These are phyloP conservation scores for Diuraphis noxia DNA, from an alignment of 1,140 invertebrate species.

Conservation along the genomic window DNA sequence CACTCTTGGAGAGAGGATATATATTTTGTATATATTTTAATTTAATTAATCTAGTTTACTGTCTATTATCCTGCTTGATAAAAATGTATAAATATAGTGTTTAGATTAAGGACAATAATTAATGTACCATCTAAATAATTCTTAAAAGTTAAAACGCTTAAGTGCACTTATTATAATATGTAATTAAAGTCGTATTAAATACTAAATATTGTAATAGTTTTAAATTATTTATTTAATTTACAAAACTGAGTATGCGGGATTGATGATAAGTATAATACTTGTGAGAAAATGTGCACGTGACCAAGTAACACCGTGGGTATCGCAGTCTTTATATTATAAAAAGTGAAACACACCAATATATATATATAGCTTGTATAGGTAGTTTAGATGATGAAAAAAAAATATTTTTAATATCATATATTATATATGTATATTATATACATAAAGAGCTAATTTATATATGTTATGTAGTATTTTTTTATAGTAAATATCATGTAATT, in stretches of 20 bases:
- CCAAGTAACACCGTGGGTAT: neutral
- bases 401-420: neutral
- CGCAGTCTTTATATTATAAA: neutral
- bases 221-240: conserved; percentile 23
- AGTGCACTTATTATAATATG: neutral
- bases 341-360: neutral
- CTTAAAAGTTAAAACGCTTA: neutral
- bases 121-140: neutral
- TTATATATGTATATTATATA: neutral
- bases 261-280: conserved; percentile 19
- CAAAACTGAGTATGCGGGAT: neutral
- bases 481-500: neutral
- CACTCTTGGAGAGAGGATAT: neutral
- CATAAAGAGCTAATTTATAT: neutral
- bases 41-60: neutral
- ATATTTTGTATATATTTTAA: neutral
- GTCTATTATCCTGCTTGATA: neutral
- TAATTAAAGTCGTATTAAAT: neutral
- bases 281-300: conserved; percentile 21
- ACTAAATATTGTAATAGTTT: neutral
- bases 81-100: neutral
- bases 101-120: neutral
- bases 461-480: neutral
- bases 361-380: neutral
- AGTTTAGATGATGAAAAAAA: neutral